Evolutionary conservation across 2,888 invertebrate species (phyloP), one percentile per base, ranked within the genome.

Genomic region (Noctua janthe): DNA sequence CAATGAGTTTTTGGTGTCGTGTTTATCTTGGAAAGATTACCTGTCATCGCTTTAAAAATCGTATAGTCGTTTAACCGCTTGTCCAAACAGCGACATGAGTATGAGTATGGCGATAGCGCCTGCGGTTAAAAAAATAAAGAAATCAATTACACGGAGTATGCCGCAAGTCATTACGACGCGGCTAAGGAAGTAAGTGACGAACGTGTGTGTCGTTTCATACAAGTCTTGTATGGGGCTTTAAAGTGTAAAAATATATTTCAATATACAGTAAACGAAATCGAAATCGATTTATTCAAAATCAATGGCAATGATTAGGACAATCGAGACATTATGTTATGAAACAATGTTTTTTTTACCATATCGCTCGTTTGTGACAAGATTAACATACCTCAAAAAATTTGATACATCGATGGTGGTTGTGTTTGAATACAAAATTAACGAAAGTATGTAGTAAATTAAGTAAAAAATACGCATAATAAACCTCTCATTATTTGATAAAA

Each of bases 1-100:
- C 80, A 73, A 83, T 81, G 73, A 88, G 72, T 79, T 83, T 76
- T 74, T 72, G 69, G 71, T 74, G 73, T 75, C 70, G 70, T 75
- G 66, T 82, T 81, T 75, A 5, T 78, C 20, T 69, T 59, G 4
- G 4, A 20, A 49, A 76, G 15, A 49, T 15, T 62, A n/a, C n/a
- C 35, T 43, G 13, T 72, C 62, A 49, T 6, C 15, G 69, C 47
- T 47, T 69, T n/a, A 8, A 69, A 43, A 66, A 20, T 39, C 20
- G 35, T 69, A 47, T 69, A 6, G n/a, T 43, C 29, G 0, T n/a
- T 67, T 6, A 43, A 47, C 4, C 3, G n/a, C 4, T 35, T 20
- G 17, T 17, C 35, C 17, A 64, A 0, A 7, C 17, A 17, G 1
- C 3, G 0, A 20, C 17, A 35, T 1, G 10, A 8, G 2, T 35